Base-by-base conservation (phyloP, 2,113 vertebrate genomes). In the Glareola pratincola region DNA sequence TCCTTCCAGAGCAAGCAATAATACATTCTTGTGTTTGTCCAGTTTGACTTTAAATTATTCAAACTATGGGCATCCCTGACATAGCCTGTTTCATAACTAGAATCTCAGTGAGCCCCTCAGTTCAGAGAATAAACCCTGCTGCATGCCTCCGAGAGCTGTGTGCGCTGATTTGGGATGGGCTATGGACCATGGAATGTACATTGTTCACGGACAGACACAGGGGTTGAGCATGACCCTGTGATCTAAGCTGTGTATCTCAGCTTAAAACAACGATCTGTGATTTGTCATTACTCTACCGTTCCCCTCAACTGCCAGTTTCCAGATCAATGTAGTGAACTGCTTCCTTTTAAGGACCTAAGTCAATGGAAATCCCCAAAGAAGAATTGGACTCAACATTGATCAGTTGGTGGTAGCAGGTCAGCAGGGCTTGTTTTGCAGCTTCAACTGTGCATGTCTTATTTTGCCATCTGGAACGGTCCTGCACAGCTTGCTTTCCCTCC, bases 41-140 rank as follows among this genome's bases (percentile, higher is more conserved):
- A 81, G 68, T 92, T 91, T 92, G 83, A 68, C 76, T 95, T 95
- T 72, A 92, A 95, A 86, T 88, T 71, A 88, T 88, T 93, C 67
- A 90, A 77, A 90, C 16, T 59, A 3, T 60, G 45, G 37, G 29
- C 69, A 79, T 85, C 84, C 71, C 86, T 69, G 53, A 87, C 90
- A 53, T 75, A 95, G 45, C 57, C 69, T 79, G 48, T 62, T 96
- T 72, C 0, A 0, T 75, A 94, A 72, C 48, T 53, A 18, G 94
- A 78, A 87, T 92, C 66, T 73, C 77, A 88, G 24, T 63, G 74
- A 97, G 26, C 47, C 23, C 71, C 62, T 92, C 48, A 39, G 37
- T 69, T 60, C 80, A 41, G 15, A 68, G 76, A 85, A 43, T 20
- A 79, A 91, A 47, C n/a, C 48, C 60, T 85, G 54, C 56, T 75